phyloP scores from a whole-genome alignment of 2,888 invertebrate genomes.

The Harpagoxenus sublaevis region DNA sequence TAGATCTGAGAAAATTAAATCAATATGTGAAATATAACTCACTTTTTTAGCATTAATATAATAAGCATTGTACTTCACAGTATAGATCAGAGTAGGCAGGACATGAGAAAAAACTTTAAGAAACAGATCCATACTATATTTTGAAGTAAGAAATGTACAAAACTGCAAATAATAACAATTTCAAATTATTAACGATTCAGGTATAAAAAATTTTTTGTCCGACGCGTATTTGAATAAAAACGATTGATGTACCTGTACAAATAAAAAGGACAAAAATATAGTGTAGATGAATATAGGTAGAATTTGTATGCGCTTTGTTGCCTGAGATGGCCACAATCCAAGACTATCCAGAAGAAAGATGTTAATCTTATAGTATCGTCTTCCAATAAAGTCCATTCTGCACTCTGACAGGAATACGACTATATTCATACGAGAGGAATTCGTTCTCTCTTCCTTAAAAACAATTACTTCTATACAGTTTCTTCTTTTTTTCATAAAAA shows the following conservation, averaged over 20 bases:
- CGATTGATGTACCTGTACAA: conserved; percentile 35
- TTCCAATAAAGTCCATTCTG: conserved; percentile 37
- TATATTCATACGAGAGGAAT: neutral
- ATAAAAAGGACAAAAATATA: neutral
- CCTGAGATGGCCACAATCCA: conserved; percentile 41
- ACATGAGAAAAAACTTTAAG: neutral
- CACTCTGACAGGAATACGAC: neutral
- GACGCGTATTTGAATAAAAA: neutral
- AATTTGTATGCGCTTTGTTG: neutral
- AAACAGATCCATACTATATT: neutral
- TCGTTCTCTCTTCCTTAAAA: neutral
- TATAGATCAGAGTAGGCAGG: neutral
- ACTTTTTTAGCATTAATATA: conserved; percentile 24
- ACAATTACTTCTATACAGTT: neutral
- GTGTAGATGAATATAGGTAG: neutral
- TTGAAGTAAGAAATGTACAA: neutral
- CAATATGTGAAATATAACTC: neutral
- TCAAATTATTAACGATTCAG: neutral
- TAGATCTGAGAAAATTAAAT: neutral
- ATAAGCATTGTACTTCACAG: conserved; percentile 24
- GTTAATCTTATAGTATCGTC: conserved; percentile 40
- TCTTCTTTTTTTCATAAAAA: neutral
- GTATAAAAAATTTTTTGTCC: neutral
- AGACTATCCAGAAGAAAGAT: conserved; percentile 24
- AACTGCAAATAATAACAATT: conserved; percentile 31